Percentiles rank a stretch among this genome's conserved stretches.
Conservation (phyloP, 2,888 invertebrate species). For the Abrostola triplasia region DNA sequence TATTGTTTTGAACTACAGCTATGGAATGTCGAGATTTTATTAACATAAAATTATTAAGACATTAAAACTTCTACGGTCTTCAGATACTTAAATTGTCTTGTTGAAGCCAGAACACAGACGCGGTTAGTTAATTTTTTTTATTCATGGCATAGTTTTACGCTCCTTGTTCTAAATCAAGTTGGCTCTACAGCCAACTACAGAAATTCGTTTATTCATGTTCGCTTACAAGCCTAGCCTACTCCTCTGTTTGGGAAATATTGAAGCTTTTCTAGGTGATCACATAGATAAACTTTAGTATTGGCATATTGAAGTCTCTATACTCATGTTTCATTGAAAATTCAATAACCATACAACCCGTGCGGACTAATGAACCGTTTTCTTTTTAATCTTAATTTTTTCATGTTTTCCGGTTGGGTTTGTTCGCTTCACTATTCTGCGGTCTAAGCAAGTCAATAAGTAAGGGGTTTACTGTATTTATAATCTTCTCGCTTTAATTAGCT, state of each 20-base stretch:
- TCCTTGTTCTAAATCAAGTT: background rate
- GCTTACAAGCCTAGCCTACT: too few relatives aligned
- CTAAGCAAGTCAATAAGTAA: conserved; percentile 26
- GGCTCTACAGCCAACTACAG: background rate
- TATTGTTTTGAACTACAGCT: background rate
- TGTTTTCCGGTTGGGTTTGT: conserved; percentile 18
- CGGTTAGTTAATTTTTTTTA: conserved; percentile 1
- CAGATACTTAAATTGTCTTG: too few relatives aligned
- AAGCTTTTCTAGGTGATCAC: background rate
- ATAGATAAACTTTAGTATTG: too few relatives aligned
- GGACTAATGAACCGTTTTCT: too few relatives aligned
- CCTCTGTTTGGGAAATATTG: background rate
- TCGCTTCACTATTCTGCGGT: conserved; percentile 6
- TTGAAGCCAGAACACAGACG: too few relatives aligned
- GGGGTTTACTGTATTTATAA: conserved; percentile 44
- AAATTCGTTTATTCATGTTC: background rate
- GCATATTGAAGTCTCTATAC: too few relatives aligned
- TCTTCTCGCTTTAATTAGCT: conserved; percentile 42
- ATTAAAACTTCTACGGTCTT: too few relatives aligned
- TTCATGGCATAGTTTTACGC: conserved; percentile 4
- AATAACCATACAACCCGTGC: too few relatives aligned
- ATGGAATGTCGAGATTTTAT: conserved; percentile 28
- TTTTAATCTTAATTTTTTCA: conserved; percentile 4
- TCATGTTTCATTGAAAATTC: too few relatives aligned
- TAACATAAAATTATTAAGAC: too few relatives aligned